Evolutionary conservation across 2,888 invertebrate genomes (phyloP), one percentile per base, ranked within the genome.

Genomic region (Phanerotoma sp.): DNA sequence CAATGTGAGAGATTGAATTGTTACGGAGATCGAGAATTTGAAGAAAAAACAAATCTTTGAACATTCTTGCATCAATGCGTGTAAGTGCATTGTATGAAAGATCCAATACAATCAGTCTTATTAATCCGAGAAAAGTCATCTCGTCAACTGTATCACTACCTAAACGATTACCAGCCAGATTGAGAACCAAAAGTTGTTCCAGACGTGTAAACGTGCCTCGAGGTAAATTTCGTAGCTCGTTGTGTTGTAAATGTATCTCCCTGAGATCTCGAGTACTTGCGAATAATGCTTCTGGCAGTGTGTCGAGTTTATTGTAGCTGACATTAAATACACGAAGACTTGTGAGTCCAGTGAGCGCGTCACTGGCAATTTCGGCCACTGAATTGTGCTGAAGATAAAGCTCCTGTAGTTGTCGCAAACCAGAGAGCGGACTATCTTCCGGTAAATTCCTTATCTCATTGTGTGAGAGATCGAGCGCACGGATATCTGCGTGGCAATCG

Each of bases 1-100:
- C 91, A 63, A 93, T 88, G 70, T 88, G 90, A n/a, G 89, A 89
- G 68, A 94, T 90, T 7, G 90, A 88, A 74, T 94, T 94, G 75
- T 92, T 92, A 68, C 89, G 85, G 67, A 94, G 81, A 75, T 91
- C 89, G 53, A 94, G 81, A 61, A 91, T 91, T 81, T 93, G 92
- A 53, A 94, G 80, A 71, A 91, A 89, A 73, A 88, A 90, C 60
- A 94, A 79, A 73, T 93, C 92, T 77, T 91, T 91, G 77, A 94
- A 94, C 48, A 91, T 91, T 66, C 86, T 85, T 13, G 88, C 86
- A 67, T 92, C 92, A 62, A 95, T 86, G 65, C 89, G 84, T 0
- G 90, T 91, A 30, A 95, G 77, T n/a, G 87, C 86, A 72, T 95
- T 95, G 74, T 90, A 89, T 3, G 92, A 89, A 62, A 94, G 79